A percentile compares a stretch with the other conserved stretches of the same genome.
Conservation (phyloP, 1,140 invertebrate genomes). For the Semibalanus balanoides region DNA sequence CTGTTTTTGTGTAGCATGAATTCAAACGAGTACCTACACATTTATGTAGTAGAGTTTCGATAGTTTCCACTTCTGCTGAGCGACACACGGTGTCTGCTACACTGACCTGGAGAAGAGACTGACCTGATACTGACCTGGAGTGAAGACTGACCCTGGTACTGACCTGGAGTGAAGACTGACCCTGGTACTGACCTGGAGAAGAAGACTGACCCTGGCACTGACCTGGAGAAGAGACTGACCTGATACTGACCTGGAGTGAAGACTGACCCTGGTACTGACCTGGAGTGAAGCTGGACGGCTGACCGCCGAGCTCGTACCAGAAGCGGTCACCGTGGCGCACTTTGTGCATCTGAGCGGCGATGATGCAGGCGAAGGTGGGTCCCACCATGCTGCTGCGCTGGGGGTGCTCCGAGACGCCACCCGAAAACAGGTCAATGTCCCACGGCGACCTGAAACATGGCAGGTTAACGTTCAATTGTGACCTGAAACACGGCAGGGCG, state of each 20-base stretch:
- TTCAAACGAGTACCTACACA: no score
- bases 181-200: constrained; percentile 33
- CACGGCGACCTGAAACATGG: constrained; percentile 47
- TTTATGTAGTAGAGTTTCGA: no score
- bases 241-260: no score
- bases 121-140: no score
- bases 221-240: no score
- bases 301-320: constrained; percentile 87
- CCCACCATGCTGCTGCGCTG: constrained; percentile 78
- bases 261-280: constrained; percentile 30
- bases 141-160: constrained; percentile 14
- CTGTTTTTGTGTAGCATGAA: no score
- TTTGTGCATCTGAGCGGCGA: constrained; percentile 90
- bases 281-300: constrained; percentile 75
- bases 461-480: background rate
- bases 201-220: no score
- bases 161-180: constrained; percentile 52
- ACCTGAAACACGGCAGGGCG: constrained; percentile 47
- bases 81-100: no score
- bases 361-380: constrained; percentile 88
- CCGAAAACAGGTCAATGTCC: constrained; percentile 84
- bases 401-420: constrained; percentile 76
- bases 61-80: no score
- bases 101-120: no score
- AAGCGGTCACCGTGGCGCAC: constrained; percentile 82